Base-by-base conservation (phyloP, 1,140 invertebrate genomes). In the Temnothorax nylanderi region DNA sequence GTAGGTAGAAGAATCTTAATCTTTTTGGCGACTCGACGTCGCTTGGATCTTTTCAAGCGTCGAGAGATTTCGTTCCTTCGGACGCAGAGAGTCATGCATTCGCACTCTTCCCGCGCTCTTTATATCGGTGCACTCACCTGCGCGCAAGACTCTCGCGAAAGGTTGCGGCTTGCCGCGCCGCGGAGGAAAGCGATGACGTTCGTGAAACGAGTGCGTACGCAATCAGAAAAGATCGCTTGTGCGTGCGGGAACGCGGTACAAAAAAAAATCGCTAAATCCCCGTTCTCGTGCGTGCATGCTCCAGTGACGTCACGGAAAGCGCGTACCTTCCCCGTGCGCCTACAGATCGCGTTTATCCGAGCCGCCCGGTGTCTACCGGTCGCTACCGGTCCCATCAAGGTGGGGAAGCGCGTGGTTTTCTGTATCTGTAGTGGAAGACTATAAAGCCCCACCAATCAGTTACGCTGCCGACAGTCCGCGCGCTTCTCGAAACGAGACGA, bases 371-470 rank as follows among this genome's bases (percentile, higher is more conserved):
- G 41, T 26, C 2, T 10, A n/a, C 32, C 47, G 34, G 32, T 41
- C 26, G 56, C 41, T n/a, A 71, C 26, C 51, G 69, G 69, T 47
- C 21, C 44, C 21, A 65, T 54, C 21, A 60, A 47, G 75, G 82
- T 78, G 82, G 82, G 82, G 82, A 76, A 76, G 60, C 64, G 34
- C 60, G 49, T 26, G 47, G 47, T 87, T 87, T 90, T 76, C 69
- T 60, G 84, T 74, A 69, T 67, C 51, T 18, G 74, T 21, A 67
- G 47, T 71, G 87, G 78, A 87, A 87, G 75, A 78, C 78, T 92
- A 92, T 92, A 92, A 92, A 92, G 87, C 87, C 90, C 62, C 91
- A 80, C 88, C 89, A 91, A 86, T 88, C 87, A 67, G 32, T 64
- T 47, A 65, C 44, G 71, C 67, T 32, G 34, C 41, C 72, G 85